Conservation (phyloP, 2,797 vertebrate species). For the Meriones psammophilus region DNA sequence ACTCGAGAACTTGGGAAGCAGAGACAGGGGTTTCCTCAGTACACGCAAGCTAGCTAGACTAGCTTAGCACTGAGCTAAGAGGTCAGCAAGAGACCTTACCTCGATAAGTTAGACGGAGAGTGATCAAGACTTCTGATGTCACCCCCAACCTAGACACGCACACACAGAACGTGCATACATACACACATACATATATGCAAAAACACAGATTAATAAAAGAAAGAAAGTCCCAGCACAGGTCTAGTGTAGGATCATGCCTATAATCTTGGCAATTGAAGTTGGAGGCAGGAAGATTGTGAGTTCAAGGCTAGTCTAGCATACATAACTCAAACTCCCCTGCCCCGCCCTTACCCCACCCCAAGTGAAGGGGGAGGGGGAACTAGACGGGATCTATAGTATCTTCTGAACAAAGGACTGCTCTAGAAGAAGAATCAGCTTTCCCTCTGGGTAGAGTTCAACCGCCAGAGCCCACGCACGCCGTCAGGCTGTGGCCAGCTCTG, state of each 20-base stretch:
- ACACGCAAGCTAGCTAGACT: background rate
- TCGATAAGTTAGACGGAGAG: background rate
- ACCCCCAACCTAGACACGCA: background rate
- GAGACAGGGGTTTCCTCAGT: background rate
- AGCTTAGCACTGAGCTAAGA: background rate
- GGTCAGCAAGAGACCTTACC: background rate
- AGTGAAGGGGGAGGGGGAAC: background rate
- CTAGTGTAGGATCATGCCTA: background rate
- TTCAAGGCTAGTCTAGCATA: background rate
- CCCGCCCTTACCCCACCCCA: background rate
- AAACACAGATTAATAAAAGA: background rate
- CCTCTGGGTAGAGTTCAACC: background rate
- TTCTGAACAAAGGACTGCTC: background rate
- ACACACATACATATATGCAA: background rate
- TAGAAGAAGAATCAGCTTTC: background rate
- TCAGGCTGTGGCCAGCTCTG: background rate
- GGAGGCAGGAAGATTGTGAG: background rate
- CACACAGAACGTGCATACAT: background rate
- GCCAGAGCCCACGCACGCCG: background rate
- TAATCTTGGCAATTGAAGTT: background rate
- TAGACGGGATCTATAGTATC: background rate
- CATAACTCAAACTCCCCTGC: background rate
- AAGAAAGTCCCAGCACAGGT: background rate
- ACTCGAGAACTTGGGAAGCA: background rate
- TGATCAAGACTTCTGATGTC: background rate